These are phyloP conservation scores for Anthonomus grandis DNA, from an alignment of 1,140 invertebrate genomes.

Conservation along the genomic window DNA sequence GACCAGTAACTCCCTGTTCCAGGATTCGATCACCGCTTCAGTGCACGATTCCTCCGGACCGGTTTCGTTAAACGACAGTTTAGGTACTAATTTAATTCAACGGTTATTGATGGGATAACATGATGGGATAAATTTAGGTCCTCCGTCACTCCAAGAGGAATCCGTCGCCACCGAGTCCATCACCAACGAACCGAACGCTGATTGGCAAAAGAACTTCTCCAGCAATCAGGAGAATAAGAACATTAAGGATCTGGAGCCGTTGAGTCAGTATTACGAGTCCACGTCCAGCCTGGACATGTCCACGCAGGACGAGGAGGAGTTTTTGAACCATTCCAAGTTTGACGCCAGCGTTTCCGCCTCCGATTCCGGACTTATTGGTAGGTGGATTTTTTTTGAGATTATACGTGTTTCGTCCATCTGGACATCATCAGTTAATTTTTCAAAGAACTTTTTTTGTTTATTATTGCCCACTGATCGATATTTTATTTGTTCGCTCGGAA, in stretches of 20 bases:
- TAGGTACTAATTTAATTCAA: slow-evolving; percentile 11
- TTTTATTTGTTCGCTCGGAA: no score
- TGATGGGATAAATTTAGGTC: slow-evolving; percentile 21
- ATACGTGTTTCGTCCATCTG: slow-evolving; percentile 1
- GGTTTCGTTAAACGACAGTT: slow-evolving; percentile 44
- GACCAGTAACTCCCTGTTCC: slow-evolving; percentile 50
- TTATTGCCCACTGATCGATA: no score
- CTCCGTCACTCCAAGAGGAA: slow-evolving; percentile 43
- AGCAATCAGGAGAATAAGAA: slow-evolving; percentile 27
- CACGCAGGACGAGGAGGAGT: slow-evolving; percentile 39
- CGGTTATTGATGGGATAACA: not conserved
- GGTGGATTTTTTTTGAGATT: slow-evolving; percentile 2
- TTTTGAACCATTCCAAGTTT: slow-evolving; percentile 36
- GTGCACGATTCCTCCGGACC: slow-evolving; percentile 42
- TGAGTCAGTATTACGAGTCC: slow-evolving; percentile 41
- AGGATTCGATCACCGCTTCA: slow-evolving; percentile 40
- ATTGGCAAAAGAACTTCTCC: slow-evolving; percentile 20
- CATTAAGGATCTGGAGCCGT: slow-evolving; percentile 29
- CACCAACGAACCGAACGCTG: slow-evolving; percentile 28
- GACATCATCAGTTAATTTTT: no score
- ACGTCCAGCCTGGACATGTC: slow-evolving; percentile 43
- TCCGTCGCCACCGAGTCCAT: slow-evolving; percentile 33
- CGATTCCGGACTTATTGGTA: slow-evolving; percentile 45
- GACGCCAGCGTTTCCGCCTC: slow-evolving; percentile 43
- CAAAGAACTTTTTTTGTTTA: no score